These are phyloP conservation scores for Zoanthus sansibaricus DNA, from an alignment of 92 coral and sea anemone species.

Conservation along the genomic window DNA sequence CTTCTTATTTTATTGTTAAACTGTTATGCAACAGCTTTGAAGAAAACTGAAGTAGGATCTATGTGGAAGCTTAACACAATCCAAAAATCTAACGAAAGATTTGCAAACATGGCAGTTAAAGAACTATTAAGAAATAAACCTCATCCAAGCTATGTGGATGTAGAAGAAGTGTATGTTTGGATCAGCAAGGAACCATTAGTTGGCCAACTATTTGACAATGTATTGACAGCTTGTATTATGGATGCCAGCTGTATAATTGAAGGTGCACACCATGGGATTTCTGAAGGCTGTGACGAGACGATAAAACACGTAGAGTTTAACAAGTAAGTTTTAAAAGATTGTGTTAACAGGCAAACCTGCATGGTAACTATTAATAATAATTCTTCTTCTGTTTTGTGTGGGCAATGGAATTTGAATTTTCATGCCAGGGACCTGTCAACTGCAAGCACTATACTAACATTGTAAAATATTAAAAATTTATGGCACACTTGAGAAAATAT, in stretches of 20 bases:
- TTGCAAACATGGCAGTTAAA: slow-evolving; percentile 74
- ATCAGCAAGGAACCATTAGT: slow-evolving; percentile 78
- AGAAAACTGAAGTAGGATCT: slow-evolving; percentile 72
- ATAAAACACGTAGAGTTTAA: slow-evolving; percentile 85
- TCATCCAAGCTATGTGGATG: slow-evolving; percentile 64
- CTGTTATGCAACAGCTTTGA: slow-evolving; percentile 76
- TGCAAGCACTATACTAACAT: no score
- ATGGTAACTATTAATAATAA: no score
- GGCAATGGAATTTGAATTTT: no score
- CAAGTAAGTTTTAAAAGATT: slow-evolving; percentile 55
- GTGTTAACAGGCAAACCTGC: no score
- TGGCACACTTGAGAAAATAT: no score
- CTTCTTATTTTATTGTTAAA: slow-evolving; percentile 68
- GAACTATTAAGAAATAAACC: slow-evolving; percentile 70
- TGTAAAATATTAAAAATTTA: no score
- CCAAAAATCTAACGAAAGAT: slow-evolving; percentile 65
- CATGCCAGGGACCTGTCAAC: no score
- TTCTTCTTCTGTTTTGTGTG: no score
- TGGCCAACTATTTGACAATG: slow-evolving; percentile 83
- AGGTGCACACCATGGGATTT: slow-evolving; percentile 82
- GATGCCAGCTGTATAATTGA: slow-evolving; percentile 82
- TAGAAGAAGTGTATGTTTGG: slow-evolving; percentile 75
- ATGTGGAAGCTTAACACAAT: slow-evolving; percentile 73
- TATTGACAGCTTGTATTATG: slow-evolving; percentile 80
- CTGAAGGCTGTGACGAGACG: slow-evolving; percentile 93